Conservation (phyloP, 2,113 vertebrate genomes). For the Maccullochella peelii region DNA sequence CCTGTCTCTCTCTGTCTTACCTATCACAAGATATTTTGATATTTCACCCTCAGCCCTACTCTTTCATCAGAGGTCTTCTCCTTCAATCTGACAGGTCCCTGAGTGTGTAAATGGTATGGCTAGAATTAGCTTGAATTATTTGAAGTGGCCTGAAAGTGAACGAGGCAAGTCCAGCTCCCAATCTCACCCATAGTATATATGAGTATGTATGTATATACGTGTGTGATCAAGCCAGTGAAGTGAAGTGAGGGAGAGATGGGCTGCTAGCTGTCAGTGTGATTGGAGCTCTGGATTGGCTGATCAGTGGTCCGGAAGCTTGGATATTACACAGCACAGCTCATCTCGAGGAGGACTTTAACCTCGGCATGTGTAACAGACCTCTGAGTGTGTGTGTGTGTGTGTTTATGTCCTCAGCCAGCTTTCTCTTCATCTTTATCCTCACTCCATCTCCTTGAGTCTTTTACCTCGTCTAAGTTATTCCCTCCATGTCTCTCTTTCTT, state of each 20-base stretch:
- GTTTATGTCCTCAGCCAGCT: not conserved
- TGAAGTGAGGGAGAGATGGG: slow-evolving; percentile 50
- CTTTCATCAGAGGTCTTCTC: not conserved
- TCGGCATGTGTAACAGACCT: slow-evolving; percentile 24
- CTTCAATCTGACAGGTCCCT: slow-evolving; percentile 36
- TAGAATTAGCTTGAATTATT: slow-evolving; percentile 34
- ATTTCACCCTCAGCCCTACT: not conserved
- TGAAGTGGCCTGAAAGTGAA: slow-evolving; percentile 36
- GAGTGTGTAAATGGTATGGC: not conserved
- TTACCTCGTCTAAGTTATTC: not conserved
- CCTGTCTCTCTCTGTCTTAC: not conserved
- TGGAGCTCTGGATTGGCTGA: slow-evolving; percentile 55
- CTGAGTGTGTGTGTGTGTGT: slow-evolving; percentile 14
- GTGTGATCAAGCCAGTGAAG: slow-evolving; percentile 47
- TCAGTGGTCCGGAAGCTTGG: slow-evolving; percentile 65
- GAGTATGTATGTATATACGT: slow-evolving; percentile 1
- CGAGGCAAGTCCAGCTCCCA: not conserved
- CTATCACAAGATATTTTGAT: not conserved
- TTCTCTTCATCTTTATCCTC: slow-evolving; percentile 20
- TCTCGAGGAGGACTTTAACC: slow-evolving; percentile 63
- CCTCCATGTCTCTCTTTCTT: not conserved
- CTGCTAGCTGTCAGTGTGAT: slow-evolving; percentile 64
- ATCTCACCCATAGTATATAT: not conserved
- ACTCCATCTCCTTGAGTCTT: not conserved
- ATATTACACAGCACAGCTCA: slow-evolving; percentile 63